Evolutionary conservation across 2,888 invertebrate species (phyloP).

Genomic region (Anarsia innoxiella): DNA sequence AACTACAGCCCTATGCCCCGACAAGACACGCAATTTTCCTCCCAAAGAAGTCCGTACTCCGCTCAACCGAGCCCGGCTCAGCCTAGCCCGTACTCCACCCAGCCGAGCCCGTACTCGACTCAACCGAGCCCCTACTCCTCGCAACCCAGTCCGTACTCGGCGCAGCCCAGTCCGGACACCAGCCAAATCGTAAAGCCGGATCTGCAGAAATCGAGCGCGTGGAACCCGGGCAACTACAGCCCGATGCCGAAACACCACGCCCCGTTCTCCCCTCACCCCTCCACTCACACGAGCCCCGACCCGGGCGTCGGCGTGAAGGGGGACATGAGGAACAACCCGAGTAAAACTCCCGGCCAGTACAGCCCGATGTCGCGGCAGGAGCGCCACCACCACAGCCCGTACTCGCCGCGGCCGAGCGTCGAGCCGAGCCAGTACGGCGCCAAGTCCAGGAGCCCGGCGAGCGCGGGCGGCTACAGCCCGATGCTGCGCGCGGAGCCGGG

Average conservation of each 20-base stretch:
- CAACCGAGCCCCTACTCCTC: constrained; percentile 68
- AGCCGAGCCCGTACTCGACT: constrained; percentile 62
- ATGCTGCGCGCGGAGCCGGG: constrained; percentile 53
- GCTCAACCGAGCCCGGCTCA: constrained; percentile 65
- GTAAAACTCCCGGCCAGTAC: constrained; percentile 59
- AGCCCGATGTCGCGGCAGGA: constrained; percentile 67
- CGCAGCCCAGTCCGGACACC: constrained; percentile 66
- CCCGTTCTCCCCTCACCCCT: constrained; percentile 62
- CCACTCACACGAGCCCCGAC: constrained; percentile 63
- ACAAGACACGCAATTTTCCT: constrained; percentile 59
- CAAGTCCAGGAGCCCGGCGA: constrained; percentile 55
- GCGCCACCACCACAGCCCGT: constrained; percentile 55
- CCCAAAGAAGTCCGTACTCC: constrained; percentile 67
- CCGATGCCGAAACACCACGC: constrained; percentile 67
- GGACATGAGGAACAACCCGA: constrained; percentile 47
- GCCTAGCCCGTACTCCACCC: constrained; percentile 65
- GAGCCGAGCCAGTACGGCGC: constrained; percentile 45
- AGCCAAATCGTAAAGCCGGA: constrained; percentile 65
- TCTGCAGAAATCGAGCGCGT: constrained; percentile 53
- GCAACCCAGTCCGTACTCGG: constrained; percentile 64
- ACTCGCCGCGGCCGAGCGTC: constrained; percentile 60
- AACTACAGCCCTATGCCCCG: constrained; percentile 66
- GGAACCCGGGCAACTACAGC: constrained; percentile 65
- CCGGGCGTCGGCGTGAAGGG: constrained; percentile 50
- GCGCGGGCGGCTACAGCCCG: constrained; percentile 59